Base-by-base conservation (phyloP, 2,113 vertebrate species). In the Sander lucioperca region DNA sequence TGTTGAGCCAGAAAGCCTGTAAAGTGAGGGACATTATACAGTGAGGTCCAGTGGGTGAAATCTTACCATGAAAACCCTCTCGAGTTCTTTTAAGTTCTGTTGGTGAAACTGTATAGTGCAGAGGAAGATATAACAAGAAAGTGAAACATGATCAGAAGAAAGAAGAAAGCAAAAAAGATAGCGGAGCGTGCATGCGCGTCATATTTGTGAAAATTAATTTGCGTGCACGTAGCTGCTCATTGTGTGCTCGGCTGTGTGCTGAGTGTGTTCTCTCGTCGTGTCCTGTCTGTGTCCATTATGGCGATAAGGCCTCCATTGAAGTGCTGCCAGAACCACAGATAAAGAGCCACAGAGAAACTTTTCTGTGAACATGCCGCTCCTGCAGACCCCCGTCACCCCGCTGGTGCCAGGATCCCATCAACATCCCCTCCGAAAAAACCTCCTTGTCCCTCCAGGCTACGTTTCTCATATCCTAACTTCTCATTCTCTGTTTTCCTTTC, bases 281-380 rank as follows among this genome's bases (percentile, higher is more conserved):
- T 87, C 90, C 89, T 79, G 90, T 92, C 82, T 19, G 67, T 83
- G 89, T 91, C 93, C 93, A 95, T 95, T 92, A 94, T 82, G 82
- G 54, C 68, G 94, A 95, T 95, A 95, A 95, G 94, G 68, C 80
- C 72, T 79, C 78, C 90, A 95, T 73, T 95, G 94, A 96, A 94
- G 93, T 89, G 62, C 74, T 94, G 94, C 95, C 95, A 96, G 89
- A 48, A 39, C 56, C 57, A 72, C 82, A 95, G 94, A 95, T 95
- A 95, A 95, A 91, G 91, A 91, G 86, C 83, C 91, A 91, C 88
- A 94, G 93, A 93, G 92, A 91, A 91, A 80, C 48, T 77, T 43
- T 86, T 90, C 89, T 95, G 93, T 95, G 90, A 94, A 92, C 93
- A 87, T 79, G 91, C 92, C 91, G 93, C 88, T 75, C 77, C 80